Percentiles rank a stretch among this genome's conserved stretches.
Evolutionary conservation across 1,140 invertebrate genomes (phyloP).

Genomic region (Tribolium madens): DNA sequence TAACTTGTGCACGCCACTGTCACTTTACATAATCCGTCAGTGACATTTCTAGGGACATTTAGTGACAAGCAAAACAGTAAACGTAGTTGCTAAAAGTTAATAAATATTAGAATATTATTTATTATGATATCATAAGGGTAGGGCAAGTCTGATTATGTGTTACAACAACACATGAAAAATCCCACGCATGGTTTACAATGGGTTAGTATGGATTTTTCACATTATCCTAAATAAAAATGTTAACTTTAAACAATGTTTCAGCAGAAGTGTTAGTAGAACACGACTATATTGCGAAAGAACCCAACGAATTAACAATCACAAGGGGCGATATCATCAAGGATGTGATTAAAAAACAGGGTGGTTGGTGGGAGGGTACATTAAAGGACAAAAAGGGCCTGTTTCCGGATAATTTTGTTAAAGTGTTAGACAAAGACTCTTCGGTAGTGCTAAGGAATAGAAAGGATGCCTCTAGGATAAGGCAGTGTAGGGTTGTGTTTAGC

Average conservation of each 20-base stretch:
- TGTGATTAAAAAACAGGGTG: constrained; percentile 86
- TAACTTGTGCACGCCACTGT: too few relatives aligned
- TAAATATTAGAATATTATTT: constrained; percentile 43
- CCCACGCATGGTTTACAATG: constrained; percentile 44
- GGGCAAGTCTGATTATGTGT: constrained; percentile 37
- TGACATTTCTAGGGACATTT: constrained; percentile 38
- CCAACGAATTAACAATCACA: constrained; percentile 85
- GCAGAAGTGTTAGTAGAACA: constrained; percentile 85
- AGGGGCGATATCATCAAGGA: constrained; percentile 92
- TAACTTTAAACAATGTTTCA: constrained; percentile 61
- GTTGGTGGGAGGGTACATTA: constrained; percentile 98
- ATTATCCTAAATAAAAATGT: constrained; percentile 19
- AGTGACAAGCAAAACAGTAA: constrained; percentile 44
- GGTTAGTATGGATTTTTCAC: constrained; percentile 46
- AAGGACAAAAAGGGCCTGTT: constrained; percentile 92
- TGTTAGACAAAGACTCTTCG: constrained; percentile 65
- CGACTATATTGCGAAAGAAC: constrained; percentile 83
- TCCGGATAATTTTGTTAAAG: constrained; percentile 95
- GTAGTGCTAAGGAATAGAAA: constrained; percentile 55
- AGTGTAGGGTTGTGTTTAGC: constrained; percentile 89
- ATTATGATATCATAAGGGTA: constrained; percentile 44
- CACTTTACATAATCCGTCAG: constrained; percentile 13
- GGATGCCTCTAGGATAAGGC: constrained; percentile 67
- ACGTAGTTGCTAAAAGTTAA: constrained; percentile 44
- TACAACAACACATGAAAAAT: constrained; percentile 33